A percentile compares a stretch with the other conserved stretches of the same genome.
phyloP scores from a whole-genome alignment of 2,797 vertebrate species.

The Okamejei kenojei region DNA sequence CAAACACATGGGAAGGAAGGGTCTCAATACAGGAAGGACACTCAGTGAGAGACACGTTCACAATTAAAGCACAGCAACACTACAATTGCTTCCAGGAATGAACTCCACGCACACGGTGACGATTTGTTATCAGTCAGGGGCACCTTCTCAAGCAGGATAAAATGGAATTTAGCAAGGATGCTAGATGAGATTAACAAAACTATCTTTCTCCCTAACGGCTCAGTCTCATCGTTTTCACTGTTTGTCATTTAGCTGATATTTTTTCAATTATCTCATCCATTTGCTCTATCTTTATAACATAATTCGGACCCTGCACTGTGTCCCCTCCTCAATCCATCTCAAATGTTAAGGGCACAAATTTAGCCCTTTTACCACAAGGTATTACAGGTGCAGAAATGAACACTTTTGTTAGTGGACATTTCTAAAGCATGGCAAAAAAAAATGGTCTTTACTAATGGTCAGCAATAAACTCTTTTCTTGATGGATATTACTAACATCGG shows the following conservation, averaged over 20 bases:
- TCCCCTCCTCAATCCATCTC: background rate
- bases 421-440: too few relatives aligned
- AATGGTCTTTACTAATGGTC: too few relatives aligned
- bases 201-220: background rate
- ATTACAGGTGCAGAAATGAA: too few relatives aligned
- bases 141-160: background rate
- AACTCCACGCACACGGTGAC: background rate
- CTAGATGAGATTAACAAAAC: background rate
- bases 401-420: too few relatives aligned
- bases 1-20: background rate
- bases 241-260: background rate
- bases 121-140: background rate
- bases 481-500: background rate
- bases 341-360: background rate
- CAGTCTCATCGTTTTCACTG: background rate
- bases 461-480: background rate
- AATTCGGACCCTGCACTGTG: background rate
- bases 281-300: background rate
- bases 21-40: background rate
- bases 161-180: background rate
- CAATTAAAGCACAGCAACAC: conserved; percentile 14
- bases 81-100: conserved; percentile 21
- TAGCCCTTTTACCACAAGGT: too few relatives aligned
- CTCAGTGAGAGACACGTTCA: background rate
- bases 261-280: background rate